phyloP scores from a whole-genome alignment of 2,797 vertebrate genomes.

The Bovichtus diacanthus region DNA sequence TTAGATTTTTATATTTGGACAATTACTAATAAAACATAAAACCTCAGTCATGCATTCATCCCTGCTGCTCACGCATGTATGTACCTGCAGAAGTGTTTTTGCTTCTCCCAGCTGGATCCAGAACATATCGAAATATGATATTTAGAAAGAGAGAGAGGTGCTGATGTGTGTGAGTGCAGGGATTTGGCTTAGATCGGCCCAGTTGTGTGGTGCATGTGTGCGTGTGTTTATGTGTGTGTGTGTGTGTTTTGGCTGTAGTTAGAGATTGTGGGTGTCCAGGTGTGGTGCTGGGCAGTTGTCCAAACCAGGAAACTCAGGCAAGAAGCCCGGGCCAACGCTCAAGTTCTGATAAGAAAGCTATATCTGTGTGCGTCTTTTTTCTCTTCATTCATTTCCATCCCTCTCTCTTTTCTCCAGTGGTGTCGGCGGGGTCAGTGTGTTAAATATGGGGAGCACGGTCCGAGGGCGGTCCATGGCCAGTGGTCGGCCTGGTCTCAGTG shows the following conservation, averaged over 20 bases:
- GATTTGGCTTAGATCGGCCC: constrained; percentile 55
- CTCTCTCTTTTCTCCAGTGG: constrained; percentile 86
- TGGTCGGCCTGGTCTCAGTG: constrained; percentile 95
- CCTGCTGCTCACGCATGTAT: constrained; percentile 1
- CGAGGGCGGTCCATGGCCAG: constrained; percentile 91
- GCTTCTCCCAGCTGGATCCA: constrained; percentile 42
- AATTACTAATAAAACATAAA: constrained; percentile 6
- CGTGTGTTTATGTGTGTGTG: constrained; percentile 10
- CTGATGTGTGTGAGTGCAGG: constrained; percentile 62
- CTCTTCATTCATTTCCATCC: constrained; percentile 27
- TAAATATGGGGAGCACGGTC: constrained; percentile 92
- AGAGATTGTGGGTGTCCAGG: constrained; percentile 61
- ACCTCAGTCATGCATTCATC: neutral
- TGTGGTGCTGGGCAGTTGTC: constrained; percentile 71
- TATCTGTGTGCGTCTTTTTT: constrained; percentile 21
- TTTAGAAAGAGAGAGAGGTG: constrained; percentile 57
- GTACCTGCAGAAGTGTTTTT: constrained; percentile 45
- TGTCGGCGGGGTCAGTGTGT: constrained; percentile 97
- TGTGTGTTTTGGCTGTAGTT: constrained; percentile 44
- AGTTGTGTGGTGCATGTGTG: constrained; percentile 2
- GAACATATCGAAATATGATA: constrained; percentile 53
- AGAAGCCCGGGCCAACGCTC: constrained; percentile 23
- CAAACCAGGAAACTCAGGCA: constrained; percentile 63
- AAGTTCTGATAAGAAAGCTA: constrained; percentile 51
- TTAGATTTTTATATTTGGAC: neutral